These are phyloP conservation scores for Tillus elongatus DNA, from an alignment of 2,888 invertebrate genomes.

Conservation along the genomic window DNA sequence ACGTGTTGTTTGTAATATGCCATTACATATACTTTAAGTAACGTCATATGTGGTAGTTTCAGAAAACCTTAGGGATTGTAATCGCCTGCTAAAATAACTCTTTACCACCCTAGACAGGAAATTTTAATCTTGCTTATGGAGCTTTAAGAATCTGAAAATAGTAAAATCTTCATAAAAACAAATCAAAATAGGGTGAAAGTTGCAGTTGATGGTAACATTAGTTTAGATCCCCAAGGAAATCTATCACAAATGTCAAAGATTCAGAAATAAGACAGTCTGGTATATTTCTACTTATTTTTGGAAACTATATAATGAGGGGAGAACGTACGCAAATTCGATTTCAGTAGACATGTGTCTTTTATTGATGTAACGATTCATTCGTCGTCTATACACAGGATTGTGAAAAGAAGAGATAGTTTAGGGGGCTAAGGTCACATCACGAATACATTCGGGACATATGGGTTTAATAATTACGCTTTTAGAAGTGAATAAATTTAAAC, in stretches of 20 bases:
- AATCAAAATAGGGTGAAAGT: conserved; percentile 24
- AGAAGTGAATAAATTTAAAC: conserved; percentile 25
- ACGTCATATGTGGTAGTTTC: too few relatives aligned
- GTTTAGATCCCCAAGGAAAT: conserved; percentile 24
- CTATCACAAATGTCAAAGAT: conserved; percentile 32
- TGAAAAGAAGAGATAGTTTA: too few relatives aligned
- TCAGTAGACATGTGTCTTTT: conserved; percentile 21
- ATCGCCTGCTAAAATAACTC: too few relatives aligned
- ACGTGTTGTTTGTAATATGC: too few relatives aligned
- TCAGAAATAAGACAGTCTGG: conserved; percentile 25
- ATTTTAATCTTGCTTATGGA: not conserved
- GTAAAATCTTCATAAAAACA: conserved; percentile 4
- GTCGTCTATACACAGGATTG: too few relatives aligned
- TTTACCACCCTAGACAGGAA: conserved; percentile 4
- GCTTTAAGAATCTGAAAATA: conserved; percentile 1
- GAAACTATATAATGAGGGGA: conserved; percentile 21
- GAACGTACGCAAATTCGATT: conserved; percentile 25
- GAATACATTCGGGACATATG: conserved; percentile 26
- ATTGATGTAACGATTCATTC: not conserved
- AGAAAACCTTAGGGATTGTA: too few relatives aligned
- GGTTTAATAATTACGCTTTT: conserved; percentile 30
- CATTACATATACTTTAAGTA: too few relatives aligned
- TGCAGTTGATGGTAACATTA: conserved; percentile 22
- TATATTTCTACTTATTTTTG: conserved; percentile 29
- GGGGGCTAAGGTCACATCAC: conserved; percentile 20